Evolutionary conservation across 2,888 invertebrate species (phyloP), one percentile per base, ranked within the genome.

Genomic region (Phengaris arion): DNA sequence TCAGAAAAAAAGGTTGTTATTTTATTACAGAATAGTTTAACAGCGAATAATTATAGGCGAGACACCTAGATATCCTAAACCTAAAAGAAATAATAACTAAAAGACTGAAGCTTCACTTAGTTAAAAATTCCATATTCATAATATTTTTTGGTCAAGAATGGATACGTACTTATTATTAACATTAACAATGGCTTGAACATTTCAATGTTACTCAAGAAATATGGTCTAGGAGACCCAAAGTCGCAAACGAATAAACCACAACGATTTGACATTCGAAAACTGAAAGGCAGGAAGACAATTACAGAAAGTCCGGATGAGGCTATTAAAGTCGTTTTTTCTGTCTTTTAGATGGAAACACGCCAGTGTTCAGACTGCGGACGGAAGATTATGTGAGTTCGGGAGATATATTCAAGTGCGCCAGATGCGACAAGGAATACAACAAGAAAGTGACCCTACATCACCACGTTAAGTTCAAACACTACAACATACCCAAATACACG

Each of bases 381-480:
- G 81, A 80, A 35, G 90, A 91, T 77, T 91, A 81, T 82, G 85
- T 76, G 74, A 78, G 77, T 76, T 84, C 85, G 0, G 89, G 85
- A 6, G 82, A 82, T 12, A 70, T 72, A 1, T 86, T 83, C 80
- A 75, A 79, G 10, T 91, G 90, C 80, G 22, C 79, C 8, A 80
- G 81, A 48, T 91, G 90, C 79, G 86, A 87, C 13, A 89, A 86
- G 72, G 77, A 73, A 2, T 91, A 89, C 78, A 81, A 83, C 74
- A 88, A 87, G 77, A 73, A 81, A 3, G 81, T 77, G 78, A 85
- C 89, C 0, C 78, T 91, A 0, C 80, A 83, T 8, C 84, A 81
- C 74, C 91, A 91, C 72, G 79, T 91, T 12, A 88, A 87, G 78
- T 83, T 84, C 0, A 87, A 87, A 77, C 91, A 91, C 59, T 90